Percentiles rank a stretch among this genome's conserved stretches.
Evolutionary conservation across 1,140 invertebrate genomes (phyloP).

Genomic region (Gonioctena quinquepunctata): DNA sequence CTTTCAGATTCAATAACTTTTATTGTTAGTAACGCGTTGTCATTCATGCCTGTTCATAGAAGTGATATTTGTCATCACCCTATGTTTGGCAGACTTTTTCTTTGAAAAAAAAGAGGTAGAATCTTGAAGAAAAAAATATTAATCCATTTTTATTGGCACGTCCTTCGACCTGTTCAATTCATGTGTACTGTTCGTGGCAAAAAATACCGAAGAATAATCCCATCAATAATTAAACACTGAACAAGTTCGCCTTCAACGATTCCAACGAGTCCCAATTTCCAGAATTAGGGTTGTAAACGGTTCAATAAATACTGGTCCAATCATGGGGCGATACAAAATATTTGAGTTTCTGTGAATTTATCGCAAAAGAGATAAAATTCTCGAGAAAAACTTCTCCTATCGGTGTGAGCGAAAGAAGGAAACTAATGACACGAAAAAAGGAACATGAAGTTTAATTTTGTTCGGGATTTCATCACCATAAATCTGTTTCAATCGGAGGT

Average conservation of each 20-base stretch:
- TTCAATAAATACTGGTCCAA: conserved; percentile 20
- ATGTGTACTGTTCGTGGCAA: neutral
- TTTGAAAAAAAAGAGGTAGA: neutral
- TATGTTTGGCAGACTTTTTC: too few relatives aligned
- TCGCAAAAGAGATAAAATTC: conserved; percentile 14
- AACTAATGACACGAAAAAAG: conserved; percentile 46
- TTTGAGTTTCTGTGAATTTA: conserved; percentile 24
- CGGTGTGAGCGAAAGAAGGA: conserved; percentile 30
- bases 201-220: neutral
- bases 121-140: neutral
- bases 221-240: neutral
- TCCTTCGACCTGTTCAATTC: neutral
- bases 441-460: conserved; percentile 48
- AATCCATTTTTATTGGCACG: neutral
- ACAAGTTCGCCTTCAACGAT: neutral
- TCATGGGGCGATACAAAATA: conserved; percentile 24
- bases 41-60: too few relatives aligned
- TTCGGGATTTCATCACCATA: conserved; percentile 51
- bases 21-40: too few relatives aligned
- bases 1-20: too few relatives aligned
- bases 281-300: conserved; percentile 12
- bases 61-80: too few relatives aligned
- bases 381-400: conserved; percentile 24
- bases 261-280: neutral
- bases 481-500: conserved; percentile 47